Percentiles rank a stretch among this genome's conserved stretches.
These are phyloP conservation scores for Hypomecis punctinalis DNA, from an alignment of 2,888 invertebrate genomes.

Conservation along the genomic window DNA sequence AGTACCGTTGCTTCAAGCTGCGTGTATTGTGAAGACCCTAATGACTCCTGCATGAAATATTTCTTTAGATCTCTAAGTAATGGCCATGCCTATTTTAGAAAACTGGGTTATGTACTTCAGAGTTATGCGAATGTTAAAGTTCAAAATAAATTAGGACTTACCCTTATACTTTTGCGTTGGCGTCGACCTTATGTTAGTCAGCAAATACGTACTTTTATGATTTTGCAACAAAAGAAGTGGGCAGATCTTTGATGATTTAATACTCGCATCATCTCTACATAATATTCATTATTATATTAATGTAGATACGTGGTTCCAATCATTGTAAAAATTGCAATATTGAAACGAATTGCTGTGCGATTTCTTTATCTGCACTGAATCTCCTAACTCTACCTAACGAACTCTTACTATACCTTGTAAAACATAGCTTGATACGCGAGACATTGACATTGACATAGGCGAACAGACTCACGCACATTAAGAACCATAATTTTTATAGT, in stretches of 20 bases:
- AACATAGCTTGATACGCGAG: too few species aligned
- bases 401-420: too few species aligned
- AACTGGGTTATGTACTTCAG: constrained; percentile 25
- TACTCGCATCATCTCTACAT: not conserved
- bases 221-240: constrained; percentile 6
- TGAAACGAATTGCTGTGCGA: too few species aligned
- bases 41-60: constrained; percentile 37
- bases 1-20: constrained; percentile 34
- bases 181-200: constrained; percentile 3
- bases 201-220: constrained; percentile 4
- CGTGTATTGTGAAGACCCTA: constrained; percentile 35
- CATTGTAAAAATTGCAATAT: not conserved
- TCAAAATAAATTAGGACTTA: constrained; percentile 20
- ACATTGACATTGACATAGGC: too few species aligned
- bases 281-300: not conserved
- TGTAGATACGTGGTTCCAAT: not conserved
- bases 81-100: constrained; percentile 32
- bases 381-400: too few species aligned
- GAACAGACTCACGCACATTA: too few species aligned
- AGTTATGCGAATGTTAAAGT: constrained; percentile 15
- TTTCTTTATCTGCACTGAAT: too few species aligned
- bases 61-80: constrained; percentile 34
- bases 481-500: too few species aligned
- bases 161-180: constrained; percentile 2
- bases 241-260: constrained; percentile 10